A percentile compares a stretch with the other conserved stretches of the same genome.
These are phyloP conservation scores for Pogonognathellus flavescens DNA, from an alignment of 1,140 invertebrate genomes.

Conservation along the genomic window DNA sequence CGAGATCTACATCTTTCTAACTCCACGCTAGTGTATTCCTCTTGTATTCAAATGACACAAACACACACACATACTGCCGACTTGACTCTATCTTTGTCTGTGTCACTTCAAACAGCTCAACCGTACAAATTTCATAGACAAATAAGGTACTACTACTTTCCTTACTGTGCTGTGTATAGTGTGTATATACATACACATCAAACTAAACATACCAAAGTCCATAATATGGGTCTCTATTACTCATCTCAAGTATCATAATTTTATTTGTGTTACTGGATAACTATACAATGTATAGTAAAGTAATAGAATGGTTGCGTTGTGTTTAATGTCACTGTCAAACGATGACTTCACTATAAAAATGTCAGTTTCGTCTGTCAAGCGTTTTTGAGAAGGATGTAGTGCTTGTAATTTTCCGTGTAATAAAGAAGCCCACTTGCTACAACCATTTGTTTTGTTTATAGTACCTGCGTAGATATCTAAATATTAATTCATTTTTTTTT, in stretches of 20 bases:
- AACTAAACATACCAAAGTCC: no score
- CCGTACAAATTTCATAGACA: neutral
- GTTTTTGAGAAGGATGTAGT: conserved; percentile 22
- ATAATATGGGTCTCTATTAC: no score
- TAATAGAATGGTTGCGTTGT: neutral
- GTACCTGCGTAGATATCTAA: no score
- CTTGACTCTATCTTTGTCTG: neutral
- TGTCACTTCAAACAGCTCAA: neutral
- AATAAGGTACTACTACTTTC: conserved; percentile 5
- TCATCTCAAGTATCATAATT: no score
- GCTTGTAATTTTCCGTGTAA: conserved; percentile 12
- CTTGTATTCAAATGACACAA: conserved; percentile 14
- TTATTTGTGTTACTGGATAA: no score
- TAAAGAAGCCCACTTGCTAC: neutral
- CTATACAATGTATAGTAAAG: no score
- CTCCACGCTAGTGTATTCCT: neutral
- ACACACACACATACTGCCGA: neutral
- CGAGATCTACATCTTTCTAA: neutral
- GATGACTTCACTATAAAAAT: conserved; percentile 23
- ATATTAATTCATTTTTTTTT: no score
- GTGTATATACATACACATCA: neutral
- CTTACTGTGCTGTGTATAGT: neutral
- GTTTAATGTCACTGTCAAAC: conserved; percentile 33
- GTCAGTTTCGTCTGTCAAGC: conserved; percentile 13
- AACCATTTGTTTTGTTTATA: neutral